Evolutionary conservation across 2,113 vertebrate genomes (phyloP).

Genomic region (Tragelaphus buxtoni): DNA sequence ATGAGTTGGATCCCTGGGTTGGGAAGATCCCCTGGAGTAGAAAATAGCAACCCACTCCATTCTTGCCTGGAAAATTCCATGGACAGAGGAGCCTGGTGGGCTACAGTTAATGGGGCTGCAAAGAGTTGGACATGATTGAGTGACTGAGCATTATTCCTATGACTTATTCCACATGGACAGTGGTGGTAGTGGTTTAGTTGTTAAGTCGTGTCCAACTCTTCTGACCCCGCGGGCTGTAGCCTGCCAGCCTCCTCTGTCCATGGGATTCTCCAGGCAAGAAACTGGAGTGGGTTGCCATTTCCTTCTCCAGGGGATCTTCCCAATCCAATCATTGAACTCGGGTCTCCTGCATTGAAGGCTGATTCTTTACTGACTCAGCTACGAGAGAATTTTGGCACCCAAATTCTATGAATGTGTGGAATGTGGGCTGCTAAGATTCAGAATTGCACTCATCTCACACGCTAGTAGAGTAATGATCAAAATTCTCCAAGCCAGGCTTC

Average conservation of each 20-base stretch:
- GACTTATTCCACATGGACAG: background rate
- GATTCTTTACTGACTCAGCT: background rate
- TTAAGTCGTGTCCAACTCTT: background rate
- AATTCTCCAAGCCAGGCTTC: too few relatives aligned
- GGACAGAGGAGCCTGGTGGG: background rate
- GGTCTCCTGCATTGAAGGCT: background rate
- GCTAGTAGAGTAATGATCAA: too few relatives aligned
- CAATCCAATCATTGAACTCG: rapidly evolving
- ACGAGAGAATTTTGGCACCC: background rate
- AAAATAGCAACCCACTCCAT: background rate
- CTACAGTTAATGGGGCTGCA: background rate
- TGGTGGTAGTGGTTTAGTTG: background rate
- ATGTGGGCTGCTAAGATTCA: background rate
- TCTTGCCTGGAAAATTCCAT: background rate
- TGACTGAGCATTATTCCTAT: background rate
- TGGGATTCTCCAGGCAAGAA: background rate
- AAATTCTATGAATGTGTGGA: background rate
- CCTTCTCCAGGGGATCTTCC: background rate
- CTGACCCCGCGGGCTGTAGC: background rate
- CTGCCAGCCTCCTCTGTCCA: background rate
- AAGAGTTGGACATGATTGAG: background rate
- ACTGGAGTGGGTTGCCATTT: background rate
- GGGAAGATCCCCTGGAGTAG: background rate
- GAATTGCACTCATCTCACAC: background rate
- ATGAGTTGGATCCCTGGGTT: background rate